Evolutionary conservation across 2,797 vertebrate genomes (phyloP).

Genomic region (Amblyopsis hoosieri): DNA sequence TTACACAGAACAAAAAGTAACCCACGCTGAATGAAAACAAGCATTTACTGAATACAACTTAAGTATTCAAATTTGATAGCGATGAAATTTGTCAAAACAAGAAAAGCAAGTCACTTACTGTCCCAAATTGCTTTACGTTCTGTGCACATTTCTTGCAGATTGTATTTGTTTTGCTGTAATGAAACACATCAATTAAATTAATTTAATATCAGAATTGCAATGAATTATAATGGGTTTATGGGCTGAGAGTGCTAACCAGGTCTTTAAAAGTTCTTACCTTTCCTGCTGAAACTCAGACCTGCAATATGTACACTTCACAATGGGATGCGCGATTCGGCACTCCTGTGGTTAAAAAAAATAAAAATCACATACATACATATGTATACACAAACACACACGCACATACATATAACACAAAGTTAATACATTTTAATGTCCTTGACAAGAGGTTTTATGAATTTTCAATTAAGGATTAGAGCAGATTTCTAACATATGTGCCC

Average conservation of each 20-base stretch:
- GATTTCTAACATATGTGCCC: no score
- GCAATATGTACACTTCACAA: slow-evolving; percentile 97
- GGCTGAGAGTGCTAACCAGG: neutral
- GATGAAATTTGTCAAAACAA: neutral
- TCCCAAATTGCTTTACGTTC: slow-evolving; percentile 98
- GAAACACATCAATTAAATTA: neutral
- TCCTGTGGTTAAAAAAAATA: slow-evolving; percentile 78
- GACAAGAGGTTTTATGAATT: no score
- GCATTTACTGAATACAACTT: neutral
- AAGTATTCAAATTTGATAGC: neutral
- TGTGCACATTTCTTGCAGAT: slow-evolving; percentile 99
- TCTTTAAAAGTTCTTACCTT: slow-evolving; percentile 77
- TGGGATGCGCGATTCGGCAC: slow-evolving; percentile 96
- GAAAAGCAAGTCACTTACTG: slow-evolving; percentile 80
- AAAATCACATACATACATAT: neutral
- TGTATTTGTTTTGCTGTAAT: slow-evolving; percentile 94
- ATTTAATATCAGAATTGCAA: neutral
- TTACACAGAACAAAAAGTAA: neutral
- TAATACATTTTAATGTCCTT: no score
- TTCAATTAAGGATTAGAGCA: neutral
- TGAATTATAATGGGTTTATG: neutral
- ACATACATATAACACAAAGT: no score
- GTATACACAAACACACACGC: no score
- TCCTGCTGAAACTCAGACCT: slow-evolving; percentile 98
- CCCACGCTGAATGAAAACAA: neutral